Percentiles rank a stretch among this genome's conserved stretches.
Conservation (phyloP, 2,113 vertebrate species). For the Seriola dumerili region DNA sequence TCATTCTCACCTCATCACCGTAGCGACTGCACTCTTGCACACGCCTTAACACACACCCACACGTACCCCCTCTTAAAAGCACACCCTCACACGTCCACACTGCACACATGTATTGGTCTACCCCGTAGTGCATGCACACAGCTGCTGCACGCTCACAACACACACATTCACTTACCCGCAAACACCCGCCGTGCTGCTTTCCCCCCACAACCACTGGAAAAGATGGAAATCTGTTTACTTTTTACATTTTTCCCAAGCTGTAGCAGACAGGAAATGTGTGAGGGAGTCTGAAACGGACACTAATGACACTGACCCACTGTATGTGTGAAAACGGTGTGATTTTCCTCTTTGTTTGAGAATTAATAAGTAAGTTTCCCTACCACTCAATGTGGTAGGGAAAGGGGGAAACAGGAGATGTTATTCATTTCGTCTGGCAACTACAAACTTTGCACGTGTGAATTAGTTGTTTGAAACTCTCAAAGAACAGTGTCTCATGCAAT, state of each 20-base stretch:
- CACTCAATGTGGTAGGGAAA: neutral
- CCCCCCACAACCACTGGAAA: conserved; percentile 41
- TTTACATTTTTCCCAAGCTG: conserved; percentile 50
- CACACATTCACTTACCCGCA: conserved; percentile 40
- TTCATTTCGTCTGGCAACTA: conserved; percentile 12
- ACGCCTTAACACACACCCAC: conserved; percentile 41
- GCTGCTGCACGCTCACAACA: conserved; percentile 49
- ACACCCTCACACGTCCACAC: conserved; percentile 58
- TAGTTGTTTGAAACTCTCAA: conserved; percentile 29
- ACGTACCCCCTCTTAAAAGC: conserved; percentile 35
- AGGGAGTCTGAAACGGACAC: conserved; percentile 27
- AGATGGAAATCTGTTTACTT: conserved; percentile 57
- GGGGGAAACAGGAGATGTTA: neutral
- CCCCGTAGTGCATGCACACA: conserved; percentile 43
- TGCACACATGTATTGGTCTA: conserved; percentile 25
- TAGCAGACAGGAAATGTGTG: conserved; percentile 32
- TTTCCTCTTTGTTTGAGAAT: conserved; percentile 34
- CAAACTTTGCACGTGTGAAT: conserved; percentile 3
- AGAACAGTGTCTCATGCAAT: neutral
- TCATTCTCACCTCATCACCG: conserved; percentile 82
- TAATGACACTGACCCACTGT: conserved; percentile 39
- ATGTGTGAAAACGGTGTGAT: conserved; percentile 30
- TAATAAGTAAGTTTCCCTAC: neutral
- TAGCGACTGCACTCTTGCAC: conserved; percentile 40
- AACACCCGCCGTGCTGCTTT: conserved; percentile 50